Evolutionary conservation across 2,888 invertebrate species (phyloP), one percentile per base, ranked within the genome.

Genomic region (Anorthoa munda): DNA sequence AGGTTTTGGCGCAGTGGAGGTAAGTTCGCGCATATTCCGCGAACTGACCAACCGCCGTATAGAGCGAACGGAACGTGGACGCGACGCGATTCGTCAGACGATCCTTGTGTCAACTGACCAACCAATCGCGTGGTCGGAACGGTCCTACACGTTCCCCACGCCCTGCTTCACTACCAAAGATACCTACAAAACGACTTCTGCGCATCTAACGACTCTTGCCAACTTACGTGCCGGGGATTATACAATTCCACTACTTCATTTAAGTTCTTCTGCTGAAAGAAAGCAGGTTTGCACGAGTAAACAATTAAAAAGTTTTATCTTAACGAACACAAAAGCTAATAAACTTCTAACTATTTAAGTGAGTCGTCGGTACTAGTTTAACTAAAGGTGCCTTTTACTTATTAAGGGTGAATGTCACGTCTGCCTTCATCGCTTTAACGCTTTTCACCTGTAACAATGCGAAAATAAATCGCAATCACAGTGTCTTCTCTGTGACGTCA

Each of bases 401-500:
- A 26, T 65, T 45, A 45, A 45, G 31, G 31, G 15, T 48, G 58
- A 72, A 63, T 23, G 50, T 31, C 61, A 18, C 48, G n/a, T 12
- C 45, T 46, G 53, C 46, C 51, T 66, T 50, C 55, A 26, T 26
- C 13, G n/a, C 23, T 84, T 71, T 80, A 68, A 81, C n/a, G n/a
- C n/a, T n/a, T 84, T 68, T 59, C 63, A 72, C 55, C 66, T 39
- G 67, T 73, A 68, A 78, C 66, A 82, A 79, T 77, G 69, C 67
- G 72, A 75, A 77, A 77, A 86, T 82, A 84, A 84, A 81, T 84
- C 68, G 51, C 75, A 66, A 75, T 82, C 72, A 64, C 79, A 58
- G 58, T 61, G 60, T 69, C 75, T 66, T 72, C 73, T 72, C 60
- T 72, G 50, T 39, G 39, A 63, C 73, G 53, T 65, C 68, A 65